Conservation (phyloP, 2,888 invertebrate genomes). For the Caenorhabditis plicata region DNA sequence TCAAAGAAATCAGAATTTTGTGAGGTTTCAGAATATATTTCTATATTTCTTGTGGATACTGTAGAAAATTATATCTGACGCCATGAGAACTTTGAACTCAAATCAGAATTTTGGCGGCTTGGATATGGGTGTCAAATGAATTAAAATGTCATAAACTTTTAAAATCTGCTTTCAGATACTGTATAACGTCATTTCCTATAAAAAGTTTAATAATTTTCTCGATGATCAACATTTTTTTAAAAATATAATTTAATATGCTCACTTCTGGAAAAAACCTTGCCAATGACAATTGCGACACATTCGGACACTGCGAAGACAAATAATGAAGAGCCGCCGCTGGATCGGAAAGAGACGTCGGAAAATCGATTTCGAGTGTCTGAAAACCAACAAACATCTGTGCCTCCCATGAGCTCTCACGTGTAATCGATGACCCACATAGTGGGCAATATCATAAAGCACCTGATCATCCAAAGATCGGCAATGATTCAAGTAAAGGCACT, state of each 20-base stretch:
- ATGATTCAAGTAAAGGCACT: conserved; percentile 58
- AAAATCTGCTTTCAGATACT: too few relatives aligned
- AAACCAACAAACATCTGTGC: conserved; percentile 12
- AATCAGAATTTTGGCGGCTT: too few relatives aligned
- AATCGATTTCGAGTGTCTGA: conserved; percentile 59
- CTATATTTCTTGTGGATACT: too few relatives aligned
- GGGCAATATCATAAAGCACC: conserved; percentile 62
- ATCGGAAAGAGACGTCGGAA: conserved; percentile 56
- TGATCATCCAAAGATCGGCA: conserved; percentile 61
- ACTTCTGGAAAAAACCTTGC: conserved; percentile 63
- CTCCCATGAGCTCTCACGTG: conserved; percentile 18
- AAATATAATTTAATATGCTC: not conserved
- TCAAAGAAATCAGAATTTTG: too few relatives aligned
- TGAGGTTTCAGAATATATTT: too few relatives aligned
- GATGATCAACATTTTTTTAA: not conserved
- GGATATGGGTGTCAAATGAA: not conserved
- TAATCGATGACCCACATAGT: conserved; percentile 55
- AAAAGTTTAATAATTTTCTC: not conserved
- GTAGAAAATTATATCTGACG: too few relatives aligned
- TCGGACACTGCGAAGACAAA: conserved; percentile 58
- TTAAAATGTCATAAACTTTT: too few relatives aligned
- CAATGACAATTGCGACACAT: conserved; percentile 58
- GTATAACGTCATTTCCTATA: too few relatives aligned
- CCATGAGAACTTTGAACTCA: too few relatives aligned
- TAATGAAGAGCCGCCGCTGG: conserved; percentile 53